Evolutionary conservation across 2,113 vertebrate species (phyloP).

Genomic region (Lycocorax pyrrhopterus): DNA sequence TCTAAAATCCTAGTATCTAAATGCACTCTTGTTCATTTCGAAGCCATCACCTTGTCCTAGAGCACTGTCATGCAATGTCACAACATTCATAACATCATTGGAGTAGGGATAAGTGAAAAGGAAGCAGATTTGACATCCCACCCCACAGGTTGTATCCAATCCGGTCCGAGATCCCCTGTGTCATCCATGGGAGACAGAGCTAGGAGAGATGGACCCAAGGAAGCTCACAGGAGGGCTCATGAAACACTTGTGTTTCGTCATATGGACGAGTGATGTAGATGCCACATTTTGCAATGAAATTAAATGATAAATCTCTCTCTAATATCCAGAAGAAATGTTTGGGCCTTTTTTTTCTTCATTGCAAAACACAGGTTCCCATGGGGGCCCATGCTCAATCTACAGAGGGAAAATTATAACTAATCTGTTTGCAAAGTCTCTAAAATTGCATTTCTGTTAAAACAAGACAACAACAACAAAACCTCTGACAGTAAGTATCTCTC

Average conservation of each 20-base stretch:
- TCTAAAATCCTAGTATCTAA: not conserved
- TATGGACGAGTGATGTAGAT: not conserved
- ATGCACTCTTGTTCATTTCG: not conserved
- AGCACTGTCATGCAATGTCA: not conserved
- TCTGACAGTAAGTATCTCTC: not conserved
- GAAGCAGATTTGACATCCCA: not conserved
- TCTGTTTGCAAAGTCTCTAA: not conserved
- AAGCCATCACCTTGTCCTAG: not conserved
- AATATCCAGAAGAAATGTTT: not conserved
- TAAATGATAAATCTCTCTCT: not conserved
- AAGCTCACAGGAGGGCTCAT: not conserved
- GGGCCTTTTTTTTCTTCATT: not conserved
- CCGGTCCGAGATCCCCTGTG: not conserved
- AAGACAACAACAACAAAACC: not conserved
- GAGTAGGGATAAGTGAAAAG: not conserved
- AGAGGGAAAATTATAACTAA: not conserved
- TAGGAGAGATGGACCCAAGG: not conserved
- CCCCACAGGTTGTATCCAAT: not conserved
- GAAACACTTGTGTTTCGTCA: not conserved
- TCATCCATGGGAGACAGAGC: not conserved
- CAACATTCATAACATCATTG: not conserved
- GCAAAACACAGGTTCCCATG: not conserved
- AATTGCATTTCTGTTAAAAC: not conserved
- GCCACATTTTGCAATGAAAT: not conserved
- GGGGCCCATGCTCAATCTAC: not conserved